phyloP scores from a whole-genome alignment of 2,888 invertebrate species.

The Caenorhabditis drosophilae region DNA sequence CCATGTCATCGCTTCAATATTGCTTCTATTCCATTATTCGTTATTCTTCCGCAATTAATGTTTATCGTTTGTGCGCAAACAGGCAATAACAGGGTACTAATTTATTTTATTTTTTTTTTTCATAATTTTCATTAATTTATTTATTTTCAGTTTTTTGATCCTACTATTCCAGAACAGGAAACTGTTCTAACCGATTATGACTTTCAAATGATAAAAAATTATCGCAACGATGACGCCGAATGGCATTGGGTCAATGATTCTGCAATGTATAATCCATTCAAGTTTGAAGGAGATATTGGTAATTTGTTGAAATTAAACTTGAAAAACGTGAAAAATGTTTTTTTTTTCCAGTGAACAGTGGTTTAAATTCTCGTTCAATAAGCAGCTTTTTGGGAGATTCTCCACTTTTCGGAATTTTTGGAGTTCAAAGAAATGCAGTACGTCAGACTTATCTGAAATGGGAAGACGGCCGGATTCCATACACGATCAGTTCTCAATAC shows the following conservation, averaged over 20 bases:
- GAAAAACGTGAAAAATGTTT: neutral
- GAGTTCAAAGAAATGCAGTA: conserved; percentile 63
- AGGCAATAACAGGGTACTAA: neutral
- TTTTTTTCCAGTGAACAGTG: conserved; percentile 54
- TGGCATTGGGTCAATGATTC: conserved; percentile 55
- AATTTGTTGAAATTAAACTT: conserved; percentile 6
- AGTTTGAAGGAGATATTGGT: conserved; percentile 68
- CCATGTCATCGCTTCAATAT: conserved; percentile 8
- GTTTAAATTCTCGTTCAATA: conserved; percentile 54
- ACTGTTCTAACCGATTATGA: conserved; percentile 59
- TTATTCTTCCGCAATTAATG: conserved; percentile 9
- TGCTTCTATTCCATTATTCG: conserved; percentile 1
- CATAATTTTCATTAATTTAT: neutral
- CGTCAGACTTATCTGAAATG: conserved; percentile 66
- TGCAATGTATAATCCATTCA: conserved; percentile 64
- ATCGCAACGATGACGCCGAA: conserved; percentile 29
- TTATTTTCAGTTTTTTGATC: conserved; percentile 62
- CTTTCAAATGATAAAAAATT: conserved; percentile 43
- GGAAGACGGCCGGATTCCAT: conserved; percentile 65
- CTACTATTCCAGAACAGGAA: conserved; percentile 60
- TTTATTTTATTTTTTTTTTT: neutral
- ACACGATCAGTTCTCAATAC: conserved; percentile 66
- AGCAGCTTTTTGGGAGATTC: conserved; percentile 50
- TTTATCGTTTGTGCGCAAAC: neutral
- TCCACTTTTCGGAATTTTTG: conserved; percentile 49